Evolutionary conservation across 2,797 vertebrate genomes (phyloP), one percentile per base, ranked within the genome.

Genomic region (Pteropus rufus): DNA sequence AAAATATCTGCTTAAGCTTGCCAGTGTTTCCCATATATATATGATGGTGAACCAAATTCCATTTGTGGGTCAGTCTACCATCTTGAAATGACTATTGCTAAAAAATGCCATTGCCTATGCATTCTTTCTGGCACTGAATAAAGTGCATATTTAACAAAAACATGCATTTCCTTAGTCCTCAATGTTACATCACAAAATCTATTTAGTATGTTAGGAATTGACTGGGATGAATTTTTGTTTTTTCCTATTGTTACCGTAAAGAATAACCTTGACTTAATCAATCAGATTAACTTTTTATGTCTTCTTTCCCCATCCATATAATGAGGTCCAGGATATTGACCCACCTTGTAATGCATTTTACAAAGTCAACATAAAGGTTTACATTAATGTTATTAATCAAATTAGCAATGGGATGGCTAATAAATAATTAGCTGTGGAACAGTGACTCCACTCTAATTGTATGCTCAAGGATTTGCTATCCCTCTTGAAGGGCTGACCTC

Each of bases 361-460:
- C 36, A 97, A 97, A 97, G 96, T 94, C 97, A 97, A 98, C 96
- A 95, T 97, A 95, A 97, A 97, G 90, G 31, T 97, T 97, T 96
- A 95, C 87, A 97, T 94, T 88, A 92, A 96, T 95, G 94, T 82
- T 95, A 97, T 98, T 97, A 96, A 97, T 97, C 95, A 97, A 95
- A 97, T 98, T 96, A 97, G 94, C 91, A 91, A 95, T 97, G 64
- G 96, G 97, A 94, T 86, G 91, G 60, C 88, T 97, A 96, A 95
- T 97, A 95, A 94, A 95, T 96, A 95, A 97, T 98, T 97, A 97
- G 91, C 41, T 83, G 95, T 84, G 96, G 92, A 97, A 96, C 82
- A 96, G 54, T 89, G 73, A 76, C 69, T 97, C 92, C n/a, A 76
- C 77, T 94, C 89, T 94, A 91, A 97, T 54, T 97, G 79, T 95